These are phyloP conservation scores for Peribatodes rhomboidaria DNA, from an alignment of 2,888 invertebrate genomes.

Conservation along the genomic window DNA sequence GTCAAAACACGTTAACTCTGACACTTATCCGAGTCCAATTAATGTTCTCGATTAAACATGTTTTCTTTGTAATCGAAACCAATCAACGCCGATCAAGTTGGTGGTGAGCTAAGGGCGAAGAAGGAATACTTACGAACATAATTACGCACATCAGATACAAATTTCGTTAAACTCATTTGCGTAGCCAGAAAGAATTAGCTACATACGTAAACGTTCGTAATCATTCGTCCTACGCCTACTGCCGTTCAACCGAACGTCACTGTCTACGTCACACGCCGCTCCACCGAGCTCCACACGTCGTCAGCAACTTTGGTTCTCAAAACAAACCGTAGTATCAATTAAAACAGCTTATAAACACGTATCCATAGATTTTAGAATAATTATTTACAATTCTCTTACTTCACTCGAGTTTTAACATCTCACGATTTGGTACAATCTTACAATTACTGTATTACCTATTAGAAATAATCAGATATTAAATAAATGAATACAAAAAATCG, in stretches of 20 bases:
- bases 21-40: background rate
- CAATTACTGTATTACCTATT: slow-evolving; percentile 38
- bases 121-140: slow-evolving; percentile 1
- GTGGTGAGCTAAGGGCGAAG: background rate
- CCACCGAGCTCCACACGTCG: slow-evolving; percentile 30
- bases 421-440: slow-evolving; percentile 68
- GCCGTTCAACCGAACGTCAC: slow-evolving; percentile 29
- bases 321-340: slow-evolving; percentile 62
- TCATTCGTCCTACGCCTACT: background rate
- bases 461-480: slow-evolving; percentile 41
- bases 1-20: background rate
- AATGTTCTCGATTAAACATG: background rate
- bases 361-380: slow-evolving; percentile 73
- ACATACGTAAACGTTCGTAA: background rate
- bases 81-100: background rate
- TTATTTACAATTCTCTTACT: slow-evolving; percentile 79
- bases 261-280: slow-evolving; percentile 29
- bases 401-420: slow-evolving; percentile 63
- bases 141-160: background rate
- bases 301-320: slow-evolving; percentile 58
- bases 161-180: background rate
- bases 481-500: slow-evolving; percentile 39
- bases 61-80: background rate
- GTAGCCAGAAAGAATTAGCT: background rate
- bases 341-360: slow-evolving; percentile 79